Conservation (phyloP, 2,888 invertebrate genomes). For the Anoplius nigerrimus region DNA sequence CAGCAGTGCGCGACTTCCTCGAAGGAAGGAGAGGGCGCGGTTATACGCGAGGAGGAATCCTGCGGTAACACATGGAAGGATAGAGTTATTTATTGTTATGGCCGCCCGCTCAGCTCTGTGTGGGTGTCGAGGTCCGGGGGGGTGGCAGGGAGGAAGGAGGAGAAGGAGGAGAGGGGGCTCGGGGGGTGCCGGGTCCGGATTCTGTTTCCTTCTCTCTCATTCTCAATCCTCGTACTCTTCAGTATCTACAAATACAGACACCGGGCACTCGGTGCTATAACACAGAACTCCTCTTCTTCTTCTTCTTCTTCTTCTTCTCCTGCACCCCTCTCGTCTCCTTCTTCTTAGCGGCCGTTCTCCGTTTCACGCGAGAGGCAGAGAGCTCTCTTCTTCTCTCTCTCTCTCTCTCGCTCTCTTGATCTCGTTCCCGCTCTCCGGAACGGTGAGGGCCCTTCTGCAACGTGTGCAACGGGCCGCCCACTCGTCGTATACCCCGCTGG, state of each 20-base stretch:
- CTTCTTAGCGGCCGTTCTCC: too few species aligned
- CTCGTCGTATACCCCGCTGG: conserved; percentile 71
- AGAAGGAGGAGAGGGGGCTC: too few species aligned
- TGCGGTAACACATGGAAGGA: conserved; percentile 71
- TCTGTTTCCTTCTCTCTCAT: conserved; percentile 11
- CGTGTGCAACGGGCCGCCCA: conserved; percentile 68
- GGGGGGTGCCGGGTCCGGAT: not conserved
- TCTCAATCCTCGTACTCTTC: conserved; percentile 28
- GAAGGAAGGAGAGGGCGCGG: conserved; percentile 57
- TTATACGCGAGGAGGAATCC: conserved; percentile 65
- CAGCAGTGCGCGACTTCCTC: conserved; percentile 57
- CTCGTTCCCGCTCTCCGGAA: conserved; percentile 27
- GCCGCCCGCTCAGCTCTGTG: conserved; percentile 66
- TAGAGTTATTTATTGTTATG: conserved; percentile 74
- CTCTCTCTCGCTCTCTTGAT: conserved; percentile 8
- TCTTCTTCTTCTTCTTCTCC: conserved; percentile 38
- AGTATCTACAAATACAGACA: conserved; percentile 67
- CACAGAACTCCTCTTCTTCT: conserved; percentile 55
- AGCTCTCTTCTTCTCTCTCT: conserved; percentile 21
- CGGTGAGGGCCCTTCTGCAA: conserved; percentile 56
- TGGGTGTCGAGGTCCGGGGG: conserved; percentile 61
- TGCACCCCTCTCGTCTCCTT: not conserved
- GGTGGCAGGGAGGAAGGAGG: conserved; percentile 56
- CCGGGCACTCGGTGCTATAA: conserved; percentile 60
- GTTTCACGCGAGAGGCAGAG: too few species aligned